A percentile compares a stretch with the other conserved stretches of the same genome.
These are phyloP conservation scores for Tachysurus fulvidraco DNA, from an alignment of 2,113 vertebrate species.

Conservation along the genomic window DNA sequence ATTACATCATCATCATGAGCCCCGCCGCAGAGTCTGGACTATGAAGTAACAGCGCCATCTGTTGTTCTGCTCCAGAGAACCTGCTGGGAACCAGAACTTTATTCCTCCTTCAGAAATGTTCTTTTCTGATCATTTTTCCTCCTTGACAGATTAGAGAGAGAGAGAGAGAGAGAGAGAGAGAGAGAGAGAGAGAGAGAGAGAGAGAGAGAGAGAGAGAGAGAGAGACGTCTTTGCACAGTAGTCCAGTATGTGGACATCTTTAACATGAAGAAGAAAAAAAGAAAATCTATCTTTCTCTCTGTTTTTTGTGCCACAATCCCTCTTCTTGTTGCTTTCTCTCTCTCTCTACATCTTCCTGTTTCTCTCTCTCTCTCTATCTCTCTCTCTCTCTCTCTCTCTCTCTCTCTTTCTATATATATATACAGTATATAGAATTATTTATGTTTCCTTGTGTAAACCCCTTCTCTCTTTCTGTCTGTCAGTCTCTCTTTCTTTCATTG, in stretches of 20 bases:
- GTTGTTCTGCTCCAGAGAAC: conserved; percentile 49
- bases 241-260: conserved; percentile 18
- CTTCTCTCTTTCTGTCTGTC: not conserved
- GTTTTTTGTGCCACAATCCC: not conserved
- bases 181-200: no score
- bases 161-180: no score
- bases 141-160: not conserved
- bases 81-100: not conserved
- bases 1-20: conserved; percentile 41
- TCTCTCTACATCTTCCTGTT: not conserved
- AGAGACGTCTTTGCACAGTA: conserved; percentile 57
- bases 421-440: no score
- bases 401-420: no score
- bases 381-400: not conserved
- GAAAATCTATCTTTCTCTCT: not conserved
- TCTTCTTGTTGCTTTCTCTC: not conserved
- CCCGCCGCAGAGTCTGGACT: not conserved
- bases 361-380: not conserved
- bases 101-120: not conserved
- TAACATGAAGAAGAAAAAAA: not conserved
- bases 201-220: conserved; percentile 25
- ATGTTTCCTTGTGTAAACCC: not conserved
- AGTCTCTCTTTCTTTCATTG: not conserved
- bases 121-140: not conserved
- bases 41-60: conserved; percentile 73